Percentiles rank a stretch among this genome's conserved stretches.
Evolutionary conservation across 2,888 invertebrate species (phyloP).

Genomic region (Tetranychus truncatus): DNA sequence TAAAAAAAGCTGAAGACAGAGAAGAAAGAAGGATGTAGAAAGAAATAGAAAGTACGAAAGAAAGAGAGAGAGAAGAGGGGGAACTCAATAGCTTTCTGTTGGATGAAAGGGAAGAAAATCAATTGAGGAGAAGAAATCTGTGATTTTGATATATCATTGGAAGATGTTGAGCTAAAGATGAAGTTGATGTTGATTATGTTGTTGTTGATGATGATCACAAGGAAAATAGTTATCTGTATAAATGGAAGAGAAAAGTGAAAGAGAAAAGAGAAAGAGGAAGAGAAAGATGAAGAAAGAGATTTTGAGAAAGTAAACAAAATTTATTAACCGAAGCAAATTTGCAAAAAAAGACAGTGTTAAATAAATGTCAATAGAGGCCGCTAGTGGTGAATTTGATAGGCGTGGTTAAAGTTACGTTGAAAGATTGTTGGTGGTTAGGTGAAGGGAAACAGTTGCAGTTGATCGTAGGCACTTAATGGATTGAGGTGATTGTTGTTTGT

Average conservation of each 20-base stretch:
- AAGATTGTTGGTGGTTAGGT: too few species aligned
- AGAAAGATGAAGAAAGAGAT: conserved; percentile 4
- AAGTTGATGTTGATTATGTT: background rate
- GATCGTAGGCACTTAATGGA: conserved; percentile 1
- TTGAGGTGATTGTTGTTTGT: background rate
- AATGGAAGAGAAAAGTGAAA: background rate
- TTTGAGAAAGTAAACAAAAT: background rate
- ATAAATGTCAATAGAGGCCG: background rate
- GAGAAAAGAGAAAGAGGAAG: background rate
- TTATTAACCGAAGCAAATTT: background rate
- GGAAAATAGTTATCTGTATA: background rate
- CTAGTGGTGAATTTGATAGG: background rate
- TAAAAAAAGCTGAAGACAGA: conserved; percentile 3
- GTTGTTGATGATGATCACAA: too few species aligned
- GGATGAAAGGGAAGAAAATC: background rate
- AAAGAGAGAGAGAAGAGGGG: background rate
- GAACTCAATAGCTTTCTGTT: background rate
- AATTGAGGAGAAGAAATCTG: background rate
- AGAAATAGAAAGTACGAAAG: background rate
- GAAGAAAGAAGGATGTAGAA: background rate
- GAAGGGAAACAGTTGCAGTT: background rate
- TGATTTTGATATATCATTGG: conserved; percentile 2
- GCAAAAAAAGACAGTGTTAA: background rate
- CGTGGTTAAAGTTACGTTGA: background rate
- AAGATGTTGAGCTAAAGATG: background rate